Base-by-base conservation (phyloP, 2,113 vertebrate genomes). In the Gallinago paraguaiae region DNA sequence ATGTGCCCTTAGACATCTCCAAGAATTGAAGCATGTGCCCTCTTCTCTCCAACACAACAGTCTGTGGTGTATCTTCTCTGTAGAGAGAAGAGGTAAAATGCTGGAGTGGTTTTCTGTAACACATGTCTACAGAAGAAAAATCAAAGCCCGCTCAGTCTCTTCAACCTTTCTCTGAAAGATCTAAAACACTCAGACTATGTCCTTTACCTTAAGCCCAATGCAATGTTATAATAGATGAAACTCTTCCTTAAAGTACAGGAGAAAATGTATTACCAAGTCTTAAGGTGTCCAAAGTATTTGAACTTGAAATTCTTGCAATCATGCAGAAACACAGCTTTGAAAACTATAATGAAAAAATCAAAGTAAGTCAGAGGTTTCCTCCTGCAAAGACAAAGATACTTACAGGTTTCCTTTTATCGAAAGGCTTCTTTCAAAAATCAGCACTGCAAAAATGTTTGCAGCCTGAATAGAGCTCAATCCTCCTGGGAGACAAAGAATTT, bases 301-400 rank as follows among this genome's bases (percentile, higher is more conserved):
- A 96, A 89, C 86, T 60, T 37, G 83, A 80, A 80, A 82, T 94
- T 69, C 88, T 79, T 89, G 86, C 89, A 93, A 60, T 82, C 91
- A 63, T 56, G 70, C 67, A 96, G 78, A 95, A 94, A 88, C 89
- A 87, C 31, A 88, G 81, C 78, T 93, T 92, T 89, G 89, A 83
- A 96, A 93, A 89, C 46, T 41, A 41, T 80, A 63, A 96, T 75
- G 88, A 88, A 96, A 93, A 95, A 90, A 96, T 86, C 94, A 93
- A 90, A 95, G 70, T 4, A 27, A 94, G 56, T 48, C 74, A 92
- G 65, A 91, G 91, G 71, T 95, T 96, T 95, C 27, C 43, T 88
- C 89, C 65, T 77, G 92, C 81, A 92, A 97, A 96, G 92, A 95
- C 96, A 97, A 96, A 96, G 93, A 87, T 63, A 23, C 72, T 88